Base-by-base conservation (phyloP, 2,113 vertebrate species). In the Lepisosteus osseus region DNA sequence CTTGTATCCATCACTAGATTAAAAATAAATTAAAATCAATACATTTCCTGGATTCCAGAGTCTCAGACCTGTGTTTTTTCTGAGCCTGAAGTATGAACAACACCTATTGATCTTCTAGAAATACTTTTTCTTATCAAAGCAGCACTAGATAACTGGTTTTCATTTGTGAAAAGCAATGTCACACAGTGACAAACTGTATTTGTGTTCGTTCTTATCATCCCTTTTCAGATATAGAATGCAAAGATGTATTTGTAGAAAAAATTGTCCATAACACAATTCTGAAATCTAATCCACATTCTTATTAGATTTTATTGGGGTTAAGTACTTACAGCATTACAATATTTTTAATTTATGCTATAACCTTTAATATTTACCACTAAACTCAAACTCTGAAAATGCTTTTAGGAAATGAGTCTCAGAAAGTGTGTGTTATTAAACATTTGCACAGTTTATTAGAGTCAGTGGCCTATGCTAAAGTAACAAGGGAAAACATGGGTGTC, bases 21-120 rank as follows among this genome's bases (percentile, higher is more conserved):
- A 90, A 88, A 90, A 90, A 90, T 90, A 92, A 86, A 93, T 91
- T 90, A 85, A 88, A 91, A 93, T 93, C 91, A 89, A 91, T 93
- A 87, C 63, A 68, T 82, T 70, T 74, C 61, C 68, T 57, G 61
- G 70, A 56, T 77, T 64, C 72, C 78, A 74, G 84, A 85, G 83
- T 86, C 88, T 83, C 72, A 84, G 85, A 79, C 86, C 84, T 85
- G 84, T 79, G 82, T 82, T 83, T 77, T 80, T 84, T 83, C 77
- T 86, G 84, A 84, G 83, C 78, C 82, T 81, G 75, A 77, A 54
- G 79, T 80, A 85, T 90, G 87, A 90, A 88, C 88, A 90, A 89
- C 85, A 88, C 84, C 83, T 90, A 92, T 92, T 89, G 91, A 92
- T 91, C 84, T 84, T 80, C 79, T 78, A 83, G 85, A 82, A 90